Evolutionary conservation across 2,888 invertebrate species (phyloP).

Genomic region (Eristalis arbustorum): DNA sequence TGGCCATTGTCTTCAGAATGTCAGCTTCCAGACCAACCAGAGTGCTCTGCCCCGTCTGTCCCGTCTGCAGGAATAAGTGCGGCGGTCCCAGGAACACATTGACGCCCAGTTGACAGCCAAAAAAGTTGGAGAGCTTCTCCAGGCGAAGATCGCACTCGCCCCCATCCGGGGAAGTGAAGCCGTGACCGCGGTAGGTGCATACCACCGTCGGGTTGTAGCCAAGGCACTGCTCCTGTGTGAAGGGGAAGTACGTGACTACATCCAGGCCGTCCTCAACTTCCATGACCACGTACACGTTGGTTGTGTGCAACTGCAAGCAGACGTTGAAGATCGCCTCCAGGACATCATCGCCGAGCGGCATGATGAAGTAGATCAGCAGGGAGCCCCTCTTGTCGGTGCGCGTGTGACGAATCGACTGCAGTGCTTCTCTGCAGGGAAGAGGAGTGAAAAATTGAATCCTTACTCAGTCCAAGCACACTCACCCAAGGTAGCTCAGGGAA

Average conservation of each 20-base stretch:
- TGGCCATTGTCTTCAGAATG: background rate
- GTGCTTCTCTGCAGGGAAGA: background rate
- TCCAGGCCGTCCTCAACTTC: background rate
- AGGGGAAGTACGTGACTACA: slow-evolving; percentile 10
- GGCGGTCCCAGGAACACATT: background rate
- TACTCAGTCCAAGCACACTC: background rate
- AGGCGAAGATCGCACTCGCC: background rate
- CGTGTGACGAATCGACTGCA: background rate
- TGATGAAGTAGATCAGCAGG: background rate
- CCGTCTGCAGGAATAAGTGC: background rate
- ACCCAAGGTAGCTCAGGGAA: background rate
- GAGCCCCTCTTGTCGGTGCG: background rate
- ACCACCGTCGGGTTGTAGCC: background rate
- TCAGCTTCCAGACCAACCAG: background rate
- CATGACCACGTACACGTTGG: background rate
- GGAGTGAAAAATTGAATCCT: background rate
- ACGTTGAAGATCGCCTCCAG: background rate
- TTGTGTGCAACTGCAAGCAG: background rate
- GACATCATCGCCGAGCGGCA: background rate
- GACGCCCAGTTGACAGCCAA: background rate
- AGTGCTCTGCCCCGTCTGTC: background rate
- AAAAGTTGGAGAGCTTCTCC: background rate
- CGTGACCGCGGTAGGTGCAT: background rate
- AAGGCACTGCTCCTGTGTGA: background rate
- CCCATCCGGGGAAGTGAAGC: background rate